phyloP scores from a whole-genome alignment of 2,113 vertebrate species.

The Tachysurus vachellii region DNA sequence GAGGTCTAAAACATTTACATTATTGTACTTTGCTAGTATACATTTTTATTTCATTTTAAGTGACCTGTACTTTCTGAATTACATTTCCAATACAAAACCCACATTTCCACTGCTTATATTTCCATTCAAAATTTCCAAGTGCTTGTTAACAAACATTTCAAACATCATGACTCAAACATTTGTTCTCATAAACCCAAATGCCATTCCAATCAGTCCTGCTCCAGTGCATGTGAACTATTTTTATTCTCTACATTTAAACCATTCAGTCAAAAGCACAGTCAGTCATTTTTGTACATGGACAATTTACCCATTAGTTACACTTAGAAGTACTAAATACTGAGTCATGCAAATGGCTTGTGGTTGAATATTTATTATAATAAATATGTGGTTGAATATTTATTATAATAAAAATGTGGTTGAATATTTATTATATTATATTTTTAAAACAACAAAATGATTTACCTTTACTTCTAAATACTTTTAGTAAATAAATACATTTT shows the following conservation, averaged over 20 bases:
- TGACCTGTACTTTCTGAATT: background rate
- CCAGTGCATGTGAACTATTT: background rate
- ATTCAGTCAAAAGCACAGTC: background rate
- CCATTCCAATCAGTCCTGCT: background rate
- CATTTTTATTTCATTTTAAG: background rate
- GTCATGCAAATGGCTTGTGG: background rate
- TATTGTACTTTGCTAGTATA: background rate
- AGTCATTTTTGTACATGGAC: background rate
- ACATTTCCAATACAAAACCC: background rate
- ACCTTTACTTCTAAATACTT: background rate
- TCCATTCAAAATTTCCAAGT: background rate
- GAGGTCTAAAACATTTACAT: background rate
- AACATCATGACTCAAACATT: conserved; percentile 9
- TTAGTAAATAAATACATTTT: background rate
- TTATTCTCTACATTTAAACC: background rate
- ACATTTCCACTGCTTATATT: background rate
- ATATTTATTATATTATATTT: background rate
- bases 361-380: background rate
- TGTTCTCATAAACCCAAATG: background rate
- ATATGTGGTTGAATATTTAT: background rate
- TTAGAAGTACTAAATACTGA: background rate
- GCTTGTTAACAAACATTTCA: background rate
- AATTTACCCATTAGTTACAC: too few relatives aligned
- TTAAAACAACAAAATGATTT: background rate
- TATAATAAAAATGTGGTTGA: too few relatives aligned